These are phyloP conservation scores for Euclidia mi DNA, from an alignment of 2,888 invertebrate genomes.

Conservation along the genomic window DNA sequence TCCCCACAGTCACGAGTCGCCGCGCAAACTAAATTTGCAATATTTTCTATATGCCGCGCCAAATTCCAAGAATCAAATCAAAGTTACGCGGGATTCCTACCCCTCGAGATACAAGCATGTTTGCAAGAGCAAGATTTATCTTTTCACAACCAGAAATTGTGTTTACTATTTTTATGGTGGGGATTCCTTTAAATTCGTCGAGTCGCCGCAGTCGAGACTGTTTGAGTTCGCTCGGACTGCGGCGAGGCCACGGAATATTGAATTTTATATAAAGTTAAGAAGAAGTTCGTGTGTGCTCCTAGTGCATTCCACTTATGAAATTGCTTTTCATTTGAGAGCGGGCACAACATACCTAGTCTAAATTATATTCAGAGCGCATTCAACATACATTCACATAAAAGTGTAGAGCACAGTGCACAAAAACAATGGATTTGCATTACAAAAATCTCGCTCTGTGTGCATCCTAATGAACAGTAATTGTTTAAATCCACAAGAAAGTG, in stretches of 20 bases:
- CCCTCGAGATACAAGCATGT: constrained; percentile 70
- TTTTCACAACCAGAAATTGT: constrained; percentile 77
- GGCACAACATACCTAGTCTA: constrained; percentile 33
- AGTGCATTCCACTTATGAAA: constrained; percentile 69
- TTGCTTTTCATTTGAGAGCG: constrained; percentile 65
- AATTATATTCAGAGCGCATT: constrained; percentile 45
- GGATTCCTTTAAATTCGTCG: constrained; percentile 70
- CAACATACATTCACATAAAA: constrained; percentile 50
- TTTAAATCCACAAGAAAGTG: constrained; percentile 80
- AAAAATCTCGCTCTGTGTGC: constrained; percentile 73
- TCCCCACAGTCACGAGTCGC: constrained; percentile 49
- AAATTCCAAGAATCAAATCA: constrained; percentile 82
- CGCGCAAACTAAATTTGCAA: constrained; percentile 73
- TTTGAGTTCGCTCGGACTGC: constrained; percentile 59
- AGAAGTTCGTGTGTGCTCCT: constrained; percentile 51
- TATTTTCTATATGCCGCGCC: constrained; percentile 73
- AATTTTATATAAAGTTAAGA: constrained; percentile 72
- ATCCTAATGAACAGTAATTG: constrained; percentile 83
- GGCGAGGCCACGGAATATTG: constrained; percentile 67
- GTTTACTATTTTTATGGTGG: constrained; percentile 80
- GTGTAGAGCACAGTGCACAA: constrained; percentile 58
- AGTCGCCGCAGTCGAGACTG: constrained; percentile 58
- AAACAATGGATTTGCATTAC: constrained; percentile 82
- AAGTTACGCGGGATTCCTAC: constrained; percentile 74
- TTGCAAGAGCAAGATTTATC: constrained; percentile 76